Evolutionary conservation across 2,113 vertebrate genomes (phyloP), one percentile per base, ranked within the genome.

Genomic region (Lontra canadensis): DNA sequence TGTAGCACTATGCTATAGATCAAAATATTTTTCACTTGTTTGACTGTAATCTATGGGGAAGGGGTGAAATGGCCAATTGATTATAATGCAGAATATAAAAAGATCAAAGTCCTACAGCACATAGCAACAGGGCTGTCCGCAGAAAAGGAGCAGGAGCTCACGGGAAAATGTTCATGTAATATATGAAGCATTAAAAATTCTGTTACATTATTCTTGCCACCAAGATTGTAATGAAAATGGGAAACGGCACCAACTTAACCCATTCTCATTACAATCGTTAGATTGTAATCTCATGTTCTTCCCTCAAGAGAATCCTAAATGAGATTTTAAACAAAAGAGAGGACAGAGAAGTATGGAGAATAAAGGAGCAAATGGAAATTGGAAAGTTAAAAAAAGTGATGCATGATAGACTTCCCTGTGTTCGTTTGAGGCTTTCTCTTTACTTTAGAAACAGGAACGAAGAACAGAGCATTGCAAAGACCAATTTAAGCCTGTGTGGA

Each of bases 211-310:
- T 98, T 99, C 98, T 98, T 98, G 98, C 99, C 98, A 98, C 98
- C 99, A 98, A 98, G 98, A 98, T 98, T 98, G 98, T 99, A 99
- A 99, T 99, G 99, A 99, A 99, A 99, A 99, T 98, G 98, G 99
- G 98, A 98, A 99, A 98, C 92, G 97, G 98, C 98, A 98, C 98
- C 98, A 99, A 99, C 98, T 99, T 99, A 99, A 99, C 99, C 99
- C 98, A 96, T 98, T 99, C 99, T 98, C 99, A 99, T 99, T 99
- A 99, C 98, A 98, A 98, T 98, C 93, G 98, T 98, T 99, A 98
- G 98, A 99, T 98, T 98, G 98, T 99, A 99, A 98, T 99, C 99
- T 99, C 97, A 95, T 98, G 98, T 98, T 98, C 97, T 98, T 98
- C 97, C 98, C 99, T 99, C 99, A 97, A 98, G 98, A 99, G 99